Conservation (phyloP, 2,888 invertebrate species). For the Cataglyphis cursor region DNA sequence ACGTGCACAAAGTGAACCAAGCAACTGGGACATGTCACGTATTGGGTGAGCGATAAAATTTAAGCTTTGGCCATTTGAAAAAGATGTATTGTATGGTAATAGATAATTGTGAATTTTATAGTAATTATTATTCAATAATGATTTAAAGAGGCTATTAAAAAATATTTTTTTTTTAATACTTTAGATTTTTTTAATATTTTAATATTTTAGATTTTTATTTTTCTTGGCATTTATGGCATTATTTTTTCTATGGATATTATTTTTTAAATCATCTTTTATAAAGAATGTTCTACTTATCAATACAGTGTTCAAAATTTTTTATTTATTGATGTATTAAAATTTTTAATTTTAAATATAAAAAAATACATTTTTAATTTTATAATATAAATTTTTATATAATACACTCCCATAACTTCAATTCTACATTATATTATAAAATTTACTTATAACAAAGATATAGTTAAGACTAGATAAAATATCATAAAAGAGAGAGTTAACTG, state of each 20-base stretch:
- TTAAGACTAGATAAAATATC: slow-evolving; percentile 2
- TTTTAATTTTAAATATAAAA: background rate
- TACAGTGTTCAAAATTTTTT: background rate
- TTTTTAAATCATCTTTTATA: background rate
- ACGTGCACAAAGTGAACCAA: slow-evolving; percentile 74
- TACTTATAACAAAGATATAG: slow-evolving; percentile 17
- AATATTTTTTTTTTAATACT: background rate
- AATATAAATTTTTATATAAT: background rate
- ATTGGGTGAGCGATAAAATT: slow-evolving; percentile 65
- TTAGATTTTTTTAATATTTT: background rate
- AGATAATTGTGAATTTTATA: background rate
- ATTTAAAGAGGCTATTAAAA: background rate
- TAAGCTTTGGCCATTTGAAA: background rate
- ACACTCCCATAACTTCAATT: background rate
- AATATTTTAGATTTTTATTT: slow-evolving; percentile 14
- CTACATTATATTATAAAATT: background rate
- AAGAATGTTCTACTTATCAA: background rate
- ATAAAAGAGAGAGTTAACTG: background rate
- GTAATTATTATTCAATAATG: slow-evolving; percentile 14
- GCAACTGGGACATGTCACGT: slow-evolving; percentile 75
- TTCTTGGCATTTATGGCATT: background rate
- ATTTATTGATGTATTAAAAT: background rate
- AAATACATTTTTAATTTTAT: background rate
- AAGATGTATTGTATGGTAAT: background rate
- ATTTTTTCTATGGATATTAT: background rate